Evolutionary conservation across 2,888 invertebrate species (phyloP).

Genomic region (Lottia gigantea): DNA sequence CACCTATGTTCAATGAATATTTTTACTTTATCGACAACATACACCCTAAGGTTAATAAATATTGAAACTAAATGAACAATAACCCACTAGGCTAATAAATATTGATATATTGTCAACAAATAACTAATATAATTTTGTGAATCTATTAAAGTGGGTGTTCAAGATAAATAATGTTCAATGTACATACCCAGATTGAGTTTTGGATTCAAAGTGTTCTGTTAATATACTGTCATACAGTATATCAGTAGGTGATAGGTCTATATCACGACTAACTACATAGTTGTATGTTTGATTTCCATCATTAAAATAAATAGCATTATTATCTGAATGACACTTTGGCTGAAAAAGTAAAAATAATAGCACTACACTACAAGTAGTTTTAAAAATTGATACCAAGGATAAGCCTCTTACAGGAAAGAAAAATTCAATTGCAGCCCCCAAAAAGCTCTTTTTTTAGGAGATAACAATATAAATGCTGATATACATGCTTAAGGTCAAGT

Average conservation of each 20-base stretch:
- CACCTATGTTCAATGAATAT: no score
- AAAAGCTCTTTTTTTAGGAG: no score
- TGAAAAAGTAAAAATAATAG: constrained; percentile 32
- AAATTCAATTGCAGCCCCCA: no score
- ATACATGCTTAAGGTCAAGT: no score
- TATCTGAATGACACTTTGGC: constrained; percentile 65
- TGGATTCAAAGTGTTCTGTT: constrained; percentile 50
- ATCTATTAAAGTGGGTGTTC: no score
- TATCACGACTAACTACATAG: constrained; percentile 60
- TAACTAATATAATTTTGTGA: no score
- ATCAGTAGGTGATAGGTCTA: constrained; percentile 52
- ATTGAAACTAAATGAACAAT: constrained; percentile 38
- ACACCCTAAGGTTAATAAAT: constrained; percentile 47
- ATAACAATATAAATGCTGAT: no score
- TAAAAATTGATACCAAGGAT: no score
- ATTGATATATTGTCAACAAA: no score
- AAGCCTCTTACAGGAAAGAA: no score
- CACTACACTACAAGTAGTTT: no score
- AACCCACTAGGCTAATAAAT: constrained; percentile 26
- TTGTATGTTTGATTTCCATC: constrained; percentile 48
- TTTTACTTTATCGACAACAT: constrained; percentile 45
- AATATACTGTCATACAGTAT: constrained; percentile 38
- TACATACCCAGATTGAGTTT: constrained; percentile 40
- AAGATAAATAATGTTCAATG: background rate
- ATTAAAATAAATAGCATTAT: constrained; percentile 63